Conservation (phyloP, 2,797 vertebrate genomes). For the Helostoma temminkii region DNA sequence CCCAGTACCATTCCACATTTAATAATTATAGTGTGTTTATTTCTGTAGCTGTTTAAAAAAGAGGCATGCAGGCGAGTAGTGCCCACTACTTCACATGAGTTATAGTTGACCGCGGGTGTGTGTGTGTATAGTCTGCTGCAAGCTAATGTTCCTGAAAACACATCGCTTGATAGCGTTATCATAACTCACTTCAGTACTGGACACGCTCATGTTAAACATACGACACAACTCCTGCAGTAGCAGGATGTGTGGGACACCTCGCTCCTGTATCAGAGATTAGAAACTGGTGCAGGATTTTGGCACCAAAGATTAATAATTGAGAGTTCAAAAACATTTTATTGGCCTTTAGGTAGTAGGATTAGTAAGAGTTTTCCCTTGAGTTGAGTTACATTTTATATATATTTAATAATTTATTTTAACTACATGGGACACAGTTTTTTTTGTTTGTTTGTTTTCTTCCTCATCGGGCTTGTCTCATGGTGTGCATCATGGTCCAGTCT, state of each 20-base stretch:
- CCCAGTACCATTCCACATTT: slow-evolving; percentile 34
- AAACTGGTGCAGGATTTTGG: no score
- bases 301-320: no score
- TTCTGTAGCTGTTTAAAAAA: slow-evolving; percentile 49
- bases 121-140: slow-evolving; percentile 74
- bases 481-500: no score
- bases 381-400: no score
- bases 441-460: no score
- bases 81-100: slow-evolving; percentile 64
- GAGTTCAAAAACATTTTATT: no score
- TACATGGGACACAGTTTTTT: no score
- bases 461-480: no score
- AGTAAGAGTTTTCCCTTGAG: no score
- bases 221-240: neutral
- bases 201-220: slow-evolving; percentile 1
- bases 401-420: no score
- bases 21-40: slow-evolving; percentile 64
- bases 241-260: neutral
- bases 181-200: slow-evolving; percentile 28
- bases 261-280: no score
- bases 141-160: slow-evolving; percentile 52
- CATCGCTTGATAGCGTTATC: slow-evolving; percentile 15
- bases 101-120: neutral
- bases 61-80: slow-evolving; percentile 34
- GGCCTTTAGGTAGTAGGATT: no score